phyloP scores from a whole-genome alignment of 2,797 vertebrate genomes.

The Sebastes glaucus region DNA sequence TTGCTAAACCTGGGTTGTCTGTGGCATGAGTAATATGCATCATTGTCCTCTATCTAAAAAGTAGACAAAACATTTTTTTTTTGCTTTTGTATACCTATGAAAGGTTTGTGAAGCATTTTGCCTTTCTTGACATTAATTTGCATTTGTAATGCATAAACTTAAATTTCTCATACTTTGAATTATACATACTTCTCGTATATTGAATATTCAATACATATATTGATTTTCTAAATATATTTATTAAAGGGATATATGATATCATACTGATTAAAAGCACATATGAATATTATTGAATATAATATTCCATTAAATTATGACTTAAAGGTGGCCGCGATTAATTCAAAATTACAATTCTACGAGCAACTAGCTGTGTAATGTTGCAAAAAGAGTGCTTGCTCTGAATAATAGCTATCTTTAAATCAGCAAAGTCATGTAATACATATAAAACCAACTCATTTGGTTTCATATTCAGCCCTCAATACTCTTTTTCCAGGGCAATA shows the following conservation, averaged over 20 bases:
- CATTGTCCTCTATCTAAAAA: conserved; percentile 33
- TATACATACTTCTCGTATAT: no score
- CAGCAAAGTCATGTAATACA: not conserved
- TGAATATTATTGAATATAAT: not conserved
- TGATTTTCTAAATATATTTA: not conserved
- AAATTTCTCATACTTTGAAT: not conserved
- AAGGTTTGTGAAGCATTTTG: not conserved
- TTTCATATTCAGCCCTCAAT: not conserved
- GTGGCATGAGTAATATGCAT: conserved; percentile 39
- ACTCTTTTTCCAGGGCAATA: not conserved
- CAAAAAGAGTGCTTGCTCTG: not conserved
- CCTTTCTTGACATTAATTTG: not conserved
- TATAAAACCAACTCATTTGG: not conserved
- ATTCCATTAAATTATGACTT: not conserved
- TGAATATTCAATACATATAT: not conserved
- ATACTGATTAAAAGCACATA: not conserved
- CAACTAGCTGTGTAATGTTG: not conserved
- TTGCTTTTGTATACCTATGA: conserved; percentile 7
- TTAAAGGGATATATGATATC: not conserved
- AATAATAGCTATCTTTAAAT: not conserved
- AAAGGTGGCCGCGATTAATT: not conserved
- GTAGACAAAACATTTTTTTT: conserved; percentile 62
- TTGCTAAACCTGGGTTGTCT: conserved; percentile 42
- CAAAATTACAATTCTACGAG: not conserved
- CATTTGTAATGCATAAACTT: not conserved